Base-by-base conservation (phyloP, 2,888 invertebrate genomes). In the Margaritifera margaritifera region DNA sequence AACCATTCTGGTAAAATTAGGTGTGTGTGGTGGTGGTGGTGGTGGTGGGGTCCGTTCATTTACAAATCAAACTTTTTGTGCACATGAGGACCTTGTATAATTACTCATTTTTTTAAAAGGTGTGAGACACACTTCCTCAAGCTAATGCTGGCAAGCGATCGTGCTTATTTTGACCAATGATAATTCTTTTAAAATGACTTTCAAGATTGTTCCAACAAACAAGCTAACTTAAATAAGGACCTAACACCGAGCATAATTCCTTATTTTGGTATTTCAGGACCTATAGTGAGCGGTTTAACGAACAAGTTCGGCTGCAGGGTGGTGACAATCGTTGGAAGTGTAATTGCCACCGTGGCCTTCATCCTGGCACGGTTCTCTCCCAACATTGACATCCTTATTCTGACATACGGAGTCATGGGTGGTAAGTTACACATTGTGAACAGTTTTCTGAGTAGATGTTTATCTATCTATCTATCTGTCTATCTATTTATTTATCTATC, bases 261-360 rank as follows among this genome's bases (percentile, higher is more conserved):
- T 51, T 19, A 58, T 50, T 24, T 60, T 71, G 64, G 1, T 58
- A 56, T 78, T 79, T 42, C 91, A 95, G 95, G 98, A 72, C 98
- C 98, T 5, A 94, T 99, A 87, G 98, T 96, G 2, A 96, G 96
- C 81, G 98, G 96, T 1, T 90, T 99, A 79, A 95, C 97, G 51
- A 99, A 99, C 91, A 94, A 95, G 84, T 98, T 94, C 87, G 98
- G 98, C 52, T 98, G 98, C 90, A 93, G 98, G 61, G 91, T 93
- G 42, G 97, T 98, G 2, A 95, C 96, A 15, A 94, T 98, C 54
- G 88, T 93, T 19, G 99, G 98, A 65, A 93, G 95, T 61, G 8
- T 96, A 6, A 90, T 97, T 65, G 93, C 94, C 1, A 91, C 93
- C 18, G 67, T 89, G n/a, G 94, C 94, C 5, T 95, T 97, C 87